Conservation (phyloP, 1,140 invertebrate genomes). For the Spodoptera frugiperda region DNA sequence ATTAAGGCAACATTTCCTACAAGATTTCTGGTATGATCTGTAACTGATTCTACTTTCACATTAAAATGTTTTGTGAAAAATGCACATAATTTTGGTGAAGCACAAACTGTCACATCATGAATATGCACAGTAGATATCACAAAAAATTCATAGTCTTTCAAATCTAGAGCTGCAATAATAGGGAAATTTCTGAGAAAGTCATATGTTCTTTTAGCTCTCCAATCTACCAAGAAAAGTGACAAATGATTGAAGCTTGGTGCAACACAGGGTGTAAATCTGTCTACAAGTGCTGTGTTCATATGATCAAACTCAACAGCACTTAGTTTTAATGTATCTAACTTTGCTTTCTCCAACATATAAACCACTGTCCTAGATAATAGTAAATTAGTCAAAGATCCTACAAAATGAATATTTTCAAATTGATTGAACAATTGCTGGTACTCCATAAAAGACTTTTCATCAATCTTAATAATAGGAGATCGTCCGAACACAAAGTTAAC, state of each 20-base stretch:
- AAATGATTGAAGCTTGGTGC: slow-evolving; percentile 53
- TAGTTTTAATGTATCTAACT: slow-evolving; percentile 58
- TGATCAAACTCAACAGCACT: slow-evolving; percentile 41
- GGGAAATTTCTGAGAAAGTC: neutral
- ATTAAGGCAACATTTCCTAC: slow-evolving; percentile 60
- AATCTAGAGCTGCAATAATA: slow-evolving; percentile 44
- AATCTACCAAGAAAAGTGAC: slow-evolving; percentile 56
- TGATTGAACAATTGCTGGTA: slow-evolving; percentile 66
- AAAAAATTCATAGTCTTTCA: slow-evolving; percentile 59
- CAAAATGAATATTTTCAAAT: slow-evolving; percentile 68
- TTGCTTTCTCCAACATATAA: slow-evolving; percentile 57
- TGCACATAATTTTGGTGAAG: slow-evolving; percentile 57
- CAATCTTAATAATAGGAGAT: slow-evolving; percentile 10
- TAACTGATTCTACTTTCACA: slow-evolving; percentile 35
- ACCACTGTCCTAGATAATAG: slow-evolving; percentile 54
- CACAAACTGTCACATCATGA: slow-evolving; percentile 34
- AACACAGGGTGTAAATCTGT: neutral
- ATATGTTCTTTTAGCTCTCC: slow-evolving; percentile 25
- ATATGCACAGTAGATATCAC: slow-evolving; percentile 47
- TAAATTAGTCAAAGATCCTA: slow-evolving; percentile 61
- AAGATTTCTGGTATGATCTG: slow-evolving; percentile 41
- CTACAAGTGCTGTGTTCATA: slow-evolving; percentile 23
- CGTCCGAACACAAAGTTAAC: slow-evolving; percentile 64
- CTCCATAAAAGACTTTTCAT: slow-evolving; percentile 42
- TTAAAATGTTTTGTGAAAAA: slow-evolving; percentile 62